phyloP scores from a whole-genome alignment of 2,113 vertebrate genomes.

The Zeus faber region DNA sequence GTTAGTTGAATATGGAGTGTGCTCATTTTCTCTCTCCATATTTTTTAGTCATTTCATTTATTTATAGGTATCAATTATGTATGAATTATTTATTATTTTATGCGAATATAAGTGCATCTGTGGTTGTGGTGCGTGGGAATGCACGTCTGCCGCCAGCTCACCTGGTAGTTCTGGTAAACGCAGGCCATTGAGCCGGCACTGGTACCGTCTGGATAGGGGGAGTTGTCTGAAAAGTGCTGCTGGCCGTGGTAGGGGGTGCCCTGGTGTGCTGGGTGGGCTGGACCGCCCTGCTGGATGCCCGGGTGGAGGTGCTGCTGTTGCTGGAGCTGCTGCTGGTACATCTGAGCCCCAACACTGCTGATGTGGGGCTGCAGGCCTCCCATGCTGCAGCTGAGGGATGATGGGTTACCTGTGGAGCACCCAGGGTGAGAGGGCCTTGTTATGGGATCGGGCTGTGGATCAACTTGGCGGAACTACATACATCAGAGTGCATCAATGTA shows the following conservation, averaged over 20 bases:
- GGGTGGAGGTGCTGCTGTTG: constrained; percentile 71
- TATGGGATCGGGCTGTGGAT: too few species aligned
- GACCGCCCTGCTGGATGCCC: constrained; percentile 66
- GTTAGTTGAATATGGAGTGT: too few species aligned
- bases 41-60: too few species aligned
- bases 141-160: constrained; percentile 35
- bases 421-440: too few species aligned
- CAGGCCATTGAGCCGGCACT: constrained; percentile 85
- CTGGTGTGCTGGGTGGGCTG: constrained; percentile 53
- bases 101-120: too few species aligned
- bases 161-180: constrained; percentile 97
- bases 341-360: constrained; percentile 69
- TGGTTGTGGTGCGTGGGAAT: not conserved
- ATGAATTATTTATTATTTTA: too few species aligned
- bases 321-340: constrained; percentile 80
- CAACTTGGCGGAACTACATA: too few species aligned
- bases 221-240: constrained; percentile 81
- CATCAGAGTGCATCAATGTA: too few species aligned
- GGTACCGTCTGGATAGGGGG: constrained; percentile 78
- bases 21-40: too few species aligned
- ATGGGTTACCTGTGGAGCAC: constrained; percentile 80
- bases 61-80: too few species aligned
- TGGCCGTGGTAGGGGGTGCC: constrained; percentile 77
- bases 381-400: constrained; percentile 84
- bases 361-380: constrained; percentile 82